These are phyloP conservation scores for Pristionchus japonicus DNA, from an alignment of 2,888 invertebrate species.

Conservation along the genomic window DNA sequence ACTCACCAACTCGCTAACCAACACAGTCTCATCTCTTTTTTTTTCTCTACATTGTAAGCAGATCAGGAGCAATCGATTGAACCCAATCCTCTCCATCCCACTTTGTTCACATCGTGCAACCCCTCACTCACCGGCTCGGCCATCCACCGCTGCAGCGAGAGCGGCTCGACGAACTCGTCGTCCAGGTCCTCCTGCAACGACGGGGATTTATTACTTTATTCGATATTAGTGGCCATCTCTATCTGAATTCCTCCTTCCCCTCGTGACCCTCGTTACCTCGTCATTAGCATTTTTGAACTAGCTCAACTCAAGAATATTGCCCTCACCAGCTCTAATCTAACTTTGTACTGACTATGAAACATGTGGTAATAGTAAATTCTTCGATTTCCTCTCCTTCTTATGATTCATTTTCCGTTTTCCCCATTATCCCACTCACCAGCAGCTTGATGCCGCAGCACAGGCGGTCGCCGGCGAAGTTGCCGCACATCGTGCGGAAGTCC, in stretches of 20 bases:
- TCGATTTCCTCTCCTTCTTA: too few species aligned
- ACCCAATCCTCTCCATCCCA: not conserved
- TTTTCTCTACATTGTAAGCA: too few species aligned
- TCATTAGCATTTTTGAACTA: not conserved
- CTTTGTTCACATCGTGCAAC: too few species aligned
- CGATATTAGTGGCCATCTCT: too few species aligned
- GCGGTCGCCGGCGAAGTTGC: slow-evolving; percentile 73
- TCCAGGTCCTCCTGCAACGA: slow-evolving; percentile 81
- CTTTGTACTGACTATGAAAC: too few species aligned
- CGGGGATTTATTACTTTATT: not conserved
- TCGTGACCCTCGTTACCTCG: too few species aligned
- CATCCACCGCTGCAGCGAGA: slow-evolving; percentile 86
- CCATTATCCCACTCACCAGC: not conserved
- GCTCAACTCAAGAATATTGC: too few species aligned
- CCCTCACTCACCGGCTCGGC: slow-evolving; percentile 90
- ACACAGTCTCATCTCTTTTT: not conserved
- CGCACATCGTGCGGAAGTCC: slow-evolving; percentile 71
- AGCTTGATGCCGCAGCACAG: slow-evolving; percentile 45
- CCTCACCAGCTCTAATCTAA: too few species aligned
- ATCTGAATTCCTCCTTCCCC: too few species aligned
- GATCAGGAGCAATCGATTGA: not conserved
- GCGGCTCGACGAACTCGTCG: slow-evolving; percentile 77
- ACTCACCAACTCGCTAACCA: not conserved
- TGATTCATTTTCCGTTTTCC: not conserved
- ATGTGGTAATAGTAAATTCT: too few species aligned